Evolutionary conservation across 2,888 invertebrate species (phyloP).

Genomic region (Tholera decimalis): DNA sequence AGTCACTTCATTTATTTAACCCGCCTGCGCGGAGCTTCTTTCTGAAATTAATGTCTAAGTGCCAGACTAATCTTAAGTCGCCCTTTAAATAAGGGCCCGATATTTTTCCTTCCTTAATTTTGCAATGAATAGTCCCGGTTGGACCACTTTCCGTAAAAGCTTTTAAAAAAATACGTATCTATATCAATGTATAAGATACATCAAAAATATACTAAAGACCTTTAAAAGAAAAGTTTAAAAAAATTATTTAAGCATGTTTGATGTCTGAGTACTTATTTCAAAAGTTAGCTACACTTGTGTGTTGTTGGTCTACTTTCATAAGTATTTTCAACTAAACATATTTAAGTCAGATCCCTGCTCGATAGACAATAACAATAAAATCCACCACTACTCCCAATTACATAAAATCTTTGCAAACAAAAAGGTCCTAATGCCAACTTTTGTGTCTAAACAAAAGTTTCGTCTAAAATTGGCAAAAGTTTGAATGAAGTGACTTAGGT

Average conservation of each 20-base stretch:
- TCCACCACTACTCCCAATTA: slow-evolving; percentile 78
- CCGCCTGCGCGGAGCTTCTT: slow-evolving; percentile 84
- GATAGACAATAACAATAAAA: slow-evolving; percentile 53
- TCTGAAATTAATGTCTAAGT: slow-evolving; percentile 87
- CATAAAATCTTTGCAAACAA: slow-evolving; percentile 78
- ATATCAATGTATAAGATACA: slow-evolving; percentile 30
- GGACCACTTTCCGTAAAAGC: slow-evolving; percentile 55
- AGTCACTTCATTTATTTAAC: slow-evolving; percentile 91
- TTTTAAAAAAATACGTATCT: slow-evolving; percentile 52
- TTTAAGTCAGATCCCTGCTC: neutral
- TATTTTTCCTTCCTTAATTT: slow-evolving; percentile 70
- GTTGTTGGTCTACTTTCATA: neutral
- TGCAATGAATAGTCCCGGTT: slow-evolving; percentile 60
- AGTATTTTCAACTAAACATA: neutral
- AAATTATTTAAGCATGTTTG: neutral
- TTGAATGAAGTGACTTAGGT: slow-evolving; percentile 88
- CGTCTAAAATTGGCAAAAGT: slow-evolving; percentile 88
- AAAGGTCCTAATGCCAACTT: slow-evolving; percentile 82
- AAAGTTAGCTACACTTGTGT: too few relatives aligned
- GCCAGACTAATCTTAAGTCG: slow-evolving; percentile 81
- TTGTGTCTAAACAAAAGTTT: slow-evolving; percentile 84
- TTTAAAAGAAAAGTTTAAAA: slow-evolving; percentile 10
- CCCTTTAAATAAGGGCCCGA: slow-evolving; percentile 71
- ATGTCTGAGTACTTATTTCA: neutral
- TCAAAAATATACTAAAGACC: slow-evolving; percentile 25